Evolutionary conservation across 2,113 vertebrate genomes (phyloP), one percentile per base, ranked within the genome.

Genomic region (Vulpes lagopus): DNA sequence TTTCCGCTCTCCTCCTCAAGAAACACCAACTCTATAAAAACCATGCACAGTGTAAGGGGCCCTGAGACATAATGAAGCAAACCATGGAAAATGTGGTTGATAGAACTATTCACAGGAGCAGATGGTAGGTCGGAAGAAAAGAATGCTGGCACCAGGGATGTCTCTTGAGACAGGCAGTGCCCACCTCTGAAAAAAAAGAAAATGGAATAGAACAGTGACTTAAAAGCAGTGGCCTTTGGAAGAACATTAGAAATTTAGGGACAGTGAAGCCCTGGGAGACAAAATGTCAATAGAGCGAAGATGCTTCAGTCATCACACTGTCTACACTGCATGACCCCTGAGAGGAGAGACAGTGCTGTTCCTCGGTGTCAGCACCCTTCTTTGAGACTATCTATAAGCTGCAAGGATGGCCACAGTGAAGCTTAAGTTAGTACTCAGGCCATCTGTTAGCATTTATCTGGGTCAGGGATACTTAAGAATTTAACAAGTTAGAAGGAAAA

Each of bases 11-110:
- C 91, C 71, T 95, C 60, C 81, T 30, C 38, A 59, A 95, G 91
- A 96, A 98, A 89, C 30, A 79, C 65, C 93, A 94, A 51, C 78
- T 90, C 78, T 82, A 74, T 92, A 65, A 92, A 91, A 98, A 96
- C 25, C 69, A 93, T 0, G 3, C 22, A 91, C 82, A 82, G 64
- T 92, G 59, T 86, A 76, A 95, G 78, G 86, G 87, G 73, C 1
- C 0, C n/a, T 17, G 55, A 96, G 51, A 96, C 51, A 94, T 62
- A 79, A 95, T 84, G 67, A 96, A 88, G 59, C 25, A 79, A 96
- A 57, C 87, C 76, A 35, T 0, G 8, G n/a, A 64, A 94, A 93
- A 88, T 32, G 20, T 53, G 35, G 16, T 59, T 89, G 57, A 73
- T 43, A 83, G 85, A 90, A 91, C 62, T 80, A 69, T 69, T 73